Evolutionary conservation across 2,888 invertebrate species (phyloP).

Genomic region (Timema podura): DNA sequence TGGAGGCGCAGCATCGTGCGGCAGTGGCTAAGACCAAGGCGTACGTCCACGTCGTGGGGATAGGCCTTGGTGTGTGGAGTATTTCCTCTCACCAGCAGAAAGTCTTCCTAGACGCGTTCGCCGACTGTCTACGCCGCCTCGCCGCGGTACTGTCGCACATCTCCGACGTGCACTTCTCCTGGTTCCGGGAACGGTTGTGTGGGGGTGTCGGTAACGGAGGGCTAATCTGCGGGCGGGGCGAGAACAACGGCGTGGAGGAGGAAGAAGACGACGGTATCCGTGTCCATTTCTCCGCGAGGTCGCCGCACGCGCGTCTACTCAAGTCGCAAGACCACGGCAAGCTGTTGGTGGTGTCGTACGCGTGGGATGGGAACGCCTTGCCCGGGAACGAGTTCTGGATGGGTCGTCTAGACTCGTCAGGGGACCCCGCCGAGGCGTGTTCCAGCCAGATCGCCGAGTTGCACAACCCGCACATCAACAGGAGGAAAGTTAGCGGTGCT

Average conservation of each 20-base stretch:
- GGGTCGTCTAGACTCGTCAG: slow-evolving; percentile 51
- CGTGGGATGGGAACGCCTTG: slow-evolving; percentile 68
- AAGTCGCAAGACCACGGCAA: slow-evolving; percentile 45
- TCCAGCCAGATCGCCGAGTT: slow-evolving; percentile 55
- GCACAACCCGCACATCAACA: slow-evolving; percentile 57
- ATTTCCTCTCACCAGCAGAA: slow-evolving; percentile 35
- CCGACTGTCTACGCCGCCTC: slow-evolving; percentile 34
- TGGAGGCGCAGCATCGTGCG: slow-evolving; percentile 57
- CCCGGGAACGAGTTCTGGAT: slow-evolving; percentile 73
- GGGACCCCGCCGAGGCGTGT: slow-evolving; percentile 60
- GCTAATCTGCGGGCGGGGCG: slow-evolving; percentile 20
- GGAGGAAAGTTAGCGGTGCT: slow-evolving; percentile 47
- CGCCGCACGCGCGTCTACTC: slow-evolving; percentile 53
- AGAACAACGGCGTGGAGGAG: slow-evolving; percentile 3
- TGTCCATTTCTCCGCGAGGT: slow-evolving; percentile 51
- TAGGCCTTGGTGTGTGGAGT: slow-evolving; percentile 39
- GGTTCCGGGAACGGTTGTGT: slow-evolving; percentile 32
- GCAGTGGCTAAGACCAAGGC: slow-evolving; percentile 49
- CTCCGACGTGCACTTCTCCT: slow-evolving; percentile 37
- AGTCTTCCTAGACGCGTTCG: slow-evolving; percentile 37
- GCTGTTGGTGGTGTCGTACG: slow-evolving; percentile 60
- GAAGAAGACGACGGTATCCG: slow-evolving; percentile 44
- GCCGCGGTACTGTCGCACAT: slow-evolving; percentile 31
- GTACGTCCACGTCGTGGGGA: slow-evolving; percentile 59
- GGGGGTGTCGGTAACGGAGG: slow-evolving; percentile 43